These are phyloP conservation scores for Hycleus cichorii DNA, from an alignment of 1,140 invertebrate genomes.

Conservation along the genomic window DNA sequence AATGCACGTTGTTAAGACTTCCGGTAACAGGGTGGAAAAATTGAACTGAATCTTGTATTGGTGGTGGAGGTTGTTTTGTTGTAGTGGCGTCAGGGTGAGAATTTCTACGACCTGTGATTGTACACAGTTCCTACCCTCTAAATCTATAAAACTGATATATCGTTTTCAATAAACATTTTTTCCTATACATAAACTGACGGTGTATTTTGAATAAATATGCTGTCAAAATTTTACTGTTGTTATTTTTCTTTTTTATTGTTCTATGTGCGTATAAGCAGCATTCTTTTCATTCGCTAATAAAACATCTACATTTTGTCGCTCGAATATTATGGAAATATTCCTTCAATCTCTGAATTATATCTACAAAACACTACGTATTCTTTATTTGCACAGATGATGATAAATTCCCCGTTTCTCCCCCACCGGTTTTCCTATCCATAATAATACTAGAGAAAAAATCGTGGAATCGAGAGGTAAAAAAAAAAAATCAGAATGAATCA, in stretches of 20 bases:
- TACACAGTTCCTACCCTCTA: background rate
- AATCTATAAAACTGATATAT: conserved; percentile 28
- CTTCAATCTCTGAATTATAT: conserved; percentile 12
- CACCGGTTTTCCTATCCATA: too few relatives aligned
- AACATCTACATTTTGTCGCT: conserved; percentile 17
- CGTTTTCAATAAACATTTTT: conserved; percentile 29
- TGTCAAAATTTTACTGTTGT: conserved; percentile 30
- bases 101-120: conserved; percentile 4
- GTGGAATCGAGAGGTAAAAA: too few relatives aligned
- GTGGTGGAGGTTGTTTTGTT: background rate
- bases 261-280: background rate
- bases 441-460: too few relatives aligned
- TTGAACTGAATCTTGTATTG: background rate
- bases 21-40: background rate
- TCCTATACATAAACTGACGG: conserved; percentile 18
- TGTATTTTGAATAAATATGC: conserved; percentile 28
- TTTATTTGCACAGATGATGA: conserved; percentile 6
- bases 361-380: background rate
- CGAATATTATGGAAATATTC: conserved; percentile 17
- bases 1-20: background rate
- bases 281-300: conserved; percentile 10
- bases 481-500: too few relatives aligned
- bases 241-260: conserved; percentile 30
- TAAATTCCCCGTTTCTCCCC: too few relatives aligned
- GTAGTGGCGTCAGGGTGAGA: background rate